Evolutionary conservation across 2,113 vertebrate species (phyloP).

Genomic region (Turnix velox): DNA sequence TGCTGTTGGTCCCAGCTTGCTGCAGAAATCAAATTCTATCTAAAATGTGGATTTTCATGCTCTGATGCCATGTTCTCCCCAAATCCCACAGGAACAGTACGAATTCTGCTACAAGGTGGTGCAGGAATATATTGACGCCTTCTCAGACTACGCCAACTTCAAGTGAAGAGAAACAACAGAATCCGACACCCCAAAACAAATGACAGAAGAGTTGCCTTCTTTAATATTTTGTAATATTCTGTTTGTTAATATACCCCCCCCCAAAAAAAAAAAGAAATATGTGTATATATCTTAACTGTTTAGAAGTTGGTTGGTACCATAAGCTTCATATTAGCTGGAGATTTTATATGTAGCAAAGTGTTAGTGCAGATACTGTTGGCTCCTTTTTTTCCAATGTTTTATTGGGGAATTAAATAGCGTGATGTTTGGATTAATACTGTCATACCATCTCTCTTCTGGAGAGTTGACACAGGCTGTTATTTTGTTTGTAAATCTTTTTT

Average conservation of each 20-base stretch:
- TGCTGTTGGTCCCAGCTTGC: neutral
- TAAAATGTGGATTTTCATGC: rapidly evolving
- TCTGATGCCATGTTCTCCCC: neutral
- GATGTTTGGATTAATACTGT: slow-evolving; percentile 78
- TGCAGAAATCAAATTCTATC: rapidly evolving
- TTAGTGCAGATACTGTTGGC: slow-evolving; percentile 75
- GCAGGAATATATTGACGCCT: slow-evolving; percentile 99
- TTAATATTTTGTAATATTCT: slow-evolving; percentile 99
- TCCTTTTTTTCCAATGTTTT: slow-evolving; percentile 79
- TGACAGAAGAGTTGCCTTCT: slow-evolving; percentile 86
- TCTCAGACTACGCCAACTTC: slow-evolving; percentile 99
- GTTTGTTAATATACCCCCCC: slow-evolving; percentile 88
- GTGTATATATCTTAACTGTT: slow-evolving; percentile 93
- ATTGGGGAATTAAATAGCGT: slow-evolving; percentile 83
- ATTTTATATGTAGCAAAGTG: slow-evolving; percentile 92
- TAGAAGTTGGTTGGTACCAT: slow-evolving; percentile 88
- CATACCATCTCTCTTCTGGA: slow-evolving; percentile 68
- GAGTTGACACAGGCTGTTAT: slow-evolving; percentile 53
- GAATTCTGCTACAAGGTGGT: slow-evolving; percentile 99
- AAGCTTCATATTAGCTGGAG: slow-evolving; percentile 90
- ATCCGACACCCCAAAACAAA: neutral
- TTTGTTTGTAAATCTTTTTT: slow-evolving; percentile 64
- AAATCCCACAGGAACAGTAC: slow-evolving; percentile 87
- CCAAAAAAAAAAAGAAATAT: slow-evolving; percentile 4
- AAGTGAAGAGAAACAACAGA: slow-evolving; percentile 73